phyloP scores from a whole-genome alignment of 2,888 invertebrate species.

The Smittia aterrima region DNA sequence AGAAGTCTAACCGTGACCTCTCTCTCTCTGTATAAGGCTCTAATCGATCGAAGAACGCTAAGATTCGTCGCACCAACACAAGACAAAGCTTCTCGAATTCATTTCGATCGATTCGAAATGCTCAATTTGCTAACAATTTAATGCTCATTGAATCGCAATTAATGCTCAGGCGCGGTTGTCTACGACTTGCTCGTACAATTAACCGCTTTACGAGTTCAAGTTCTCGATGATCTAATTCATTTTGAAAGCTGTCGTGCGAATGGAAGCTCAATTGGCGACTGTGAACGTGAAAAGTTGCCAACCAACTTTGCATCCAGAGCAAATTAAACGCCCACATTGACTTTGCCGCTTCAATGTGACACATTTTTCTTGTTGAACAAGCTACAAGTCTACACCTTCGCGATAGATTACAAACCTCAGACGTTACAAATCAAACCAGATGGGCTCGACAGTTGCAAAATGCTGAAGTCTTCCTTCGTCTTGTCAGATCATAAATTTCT shows the following conservation, averaged over 20 bases:
- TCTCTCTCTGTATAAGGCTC: not conserved
- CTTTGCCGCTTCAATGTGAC: not conserved
- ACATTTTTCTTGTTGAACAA: constrained; percentile 8
- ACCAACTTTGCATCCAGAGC: too few relatives aligned
- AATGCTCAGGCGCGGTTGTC: constrained; percentile 3
- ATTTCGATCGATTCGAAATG: not conserved
- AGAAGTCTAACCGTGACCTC: constrained; percentile 9
- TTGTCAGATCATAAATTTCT: too few relatives aligned
- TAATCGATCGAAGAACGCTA: not conserved
- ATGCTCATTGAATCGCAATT: not conserved
- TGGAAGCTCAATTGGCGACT: too few relatives aligned
- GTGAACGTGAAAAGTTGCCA: too few relatives aligned
- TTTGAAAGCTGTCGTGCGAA: not conserved
- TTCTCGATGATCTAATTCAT: constrained; percentile 23
- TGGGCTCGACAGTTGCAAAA: too few relatives aligned
- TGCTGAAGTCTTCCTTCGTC: too few relatives aligned
- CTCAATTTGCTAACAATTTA: constrained; percentile 5
- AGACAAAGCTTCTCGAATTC: not conserved
- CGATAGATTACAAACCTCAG: not conserved
- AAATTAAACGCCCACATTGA: too few relatives aligned
- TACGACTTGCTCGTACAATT: not conserved
- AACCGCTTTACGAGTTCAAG: constrained; percentile 25
- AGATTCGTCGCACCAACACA: not conserved
- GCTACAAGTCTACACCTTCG: constrained; percentile 2
- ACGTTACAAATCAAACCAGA: not conserved